Conservation (phyloP, 2,797 vertebrate genomes). For the Gallinago solitaria region DNA sequence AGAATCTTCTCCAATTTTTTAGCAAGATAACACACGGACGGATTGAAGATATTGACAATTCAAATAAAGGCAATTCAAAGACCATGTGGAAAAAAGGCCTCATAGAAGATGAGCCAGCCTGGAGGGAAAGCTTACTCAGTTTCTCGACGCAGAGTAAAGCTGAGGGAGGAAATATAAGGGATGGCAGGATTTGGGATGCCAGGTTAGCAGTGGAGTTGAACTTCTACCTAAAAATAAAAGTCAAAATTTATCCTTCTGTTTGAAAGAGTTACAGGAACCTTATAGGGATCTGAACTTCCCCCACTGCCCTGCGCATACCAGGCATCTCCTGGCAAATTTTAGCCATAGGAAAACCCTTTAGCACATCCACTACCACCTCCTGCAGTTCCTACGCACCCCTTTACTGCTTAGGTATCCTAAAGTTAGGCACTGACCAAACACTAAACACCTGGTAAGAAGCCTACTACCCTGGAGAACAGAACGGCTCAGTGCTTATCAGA, state of each 20-base stretch:
- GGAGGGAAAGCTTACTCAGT: neutral
- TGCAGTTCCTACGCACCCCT: accelerated
- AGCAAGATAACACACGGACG: neutral
- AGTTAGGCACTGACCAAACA: neutral
- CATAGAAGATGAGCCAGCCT: neutral
- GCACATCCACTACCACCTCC: accelerated
- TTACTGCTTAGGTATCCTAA: neutral
- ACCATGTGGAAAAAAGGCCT: neutral
- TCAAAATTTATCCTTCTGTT: neutral
- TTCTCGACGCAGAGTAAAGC: neutral
- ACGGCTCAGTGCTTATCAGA: neutral
- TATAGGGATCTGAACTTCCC: accelerated
- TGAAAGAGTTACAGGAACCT: neutral
- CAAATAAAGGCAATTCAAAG: neutral
- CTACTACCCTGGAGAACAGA: neutral
- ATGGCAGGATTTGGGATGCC: neutral
- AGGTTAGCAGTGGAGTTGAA: neutral
- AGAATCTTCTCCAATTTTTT: neutral
- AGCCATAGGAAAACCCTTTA: neutral
- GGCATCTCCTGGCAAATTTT: neutral
- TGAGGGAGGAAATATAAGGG: neutral
- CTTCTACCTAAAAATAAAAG: neutral
- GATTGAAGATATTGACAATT: neutral
- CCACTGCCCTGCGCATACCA: too few species aligned
- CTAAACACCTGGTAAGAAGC: neutral